Percentiles rank a stretch among this genome's conserved stretches.
Evolutionary conservation across 2,113 vertebrate species (phyloP).

Genomic region (Aythya baeri): DNA sequence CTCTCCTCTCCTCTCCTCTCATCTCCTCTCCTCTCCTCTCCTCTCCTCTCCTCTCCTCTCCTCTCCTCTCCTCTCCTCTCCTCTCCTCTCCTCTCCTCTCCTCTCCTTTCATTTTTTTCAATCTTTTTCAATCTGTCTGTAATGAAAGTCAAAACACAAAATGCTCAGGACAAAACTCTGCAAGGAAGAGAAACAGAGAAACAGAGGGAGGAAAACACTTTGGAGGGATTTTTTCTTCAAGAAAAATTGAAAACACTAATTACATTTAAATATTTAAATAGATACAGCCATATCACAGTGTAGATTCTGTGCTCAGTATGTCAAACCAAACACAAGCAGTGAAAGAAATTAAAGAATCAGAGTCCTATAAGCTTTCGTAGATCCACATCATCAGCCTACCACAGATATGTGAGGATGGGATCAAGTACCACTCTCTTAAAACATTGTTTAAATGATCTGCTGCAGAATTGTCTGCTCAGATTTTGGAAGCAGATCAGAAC

Average conservation of each 20-base stretch:
- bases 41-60: no score
- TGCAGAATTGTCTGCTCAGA: neutral
- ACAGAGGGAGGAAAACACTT: neutral
- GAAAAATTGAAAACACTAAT: neutral
- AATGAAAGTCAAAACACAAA: neutral
- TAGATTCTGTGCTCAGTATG: neutral
- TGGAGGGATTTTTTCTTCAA: neutral
- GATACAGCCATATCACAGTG: neutral
- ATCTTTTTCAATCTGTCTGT: neutral
- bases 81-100: no score
- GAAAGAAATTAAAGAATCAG: neutral
- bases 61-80: no score
- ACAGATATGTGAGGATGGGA: neutral
- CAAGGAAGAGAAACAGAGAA: neutral
- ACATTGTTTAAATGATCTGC: neutral
- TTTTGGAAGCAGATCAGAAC: neutral
- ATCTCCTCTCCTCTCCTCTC: no score
- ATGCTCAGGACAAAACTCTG: neutral
- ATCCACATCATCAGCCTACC: neutral
- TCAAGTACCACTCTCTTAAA: neutral
- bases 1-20: no score
- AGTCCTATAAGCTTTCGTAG: neutral
- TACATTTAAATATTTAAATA: neutral
- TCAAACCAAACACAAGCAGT: neutral
- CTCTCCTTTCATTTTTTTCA: no score